Base-by-base conservation (phyloP, 2,888 invertebrate species). In the Ametastegia equiseti region DNA sequence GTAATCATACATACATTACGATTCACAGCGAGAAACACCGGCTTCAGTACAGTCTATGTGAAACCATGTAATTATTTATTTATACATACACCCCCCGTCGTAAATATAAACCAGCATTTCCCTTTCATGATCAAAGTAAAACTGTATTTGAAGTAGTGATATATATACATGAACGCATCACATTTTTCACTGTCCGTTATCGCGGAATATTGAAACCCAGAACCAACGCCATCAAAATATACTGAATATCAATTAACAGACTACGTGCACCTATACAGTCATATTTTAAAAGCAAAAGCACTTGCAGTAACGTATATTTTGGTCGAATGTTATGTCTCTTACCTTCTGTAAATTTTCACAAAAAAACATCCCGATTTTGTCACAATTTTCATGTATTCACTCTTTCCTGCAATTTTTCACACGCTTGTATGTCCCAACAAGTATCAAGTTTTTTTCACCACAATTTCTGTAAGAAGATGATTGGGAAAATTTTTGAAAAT, bases 21-120 rank as follows among this genome's bases (percentile, higher is more conserved):
- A 82, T 83, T 88, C 87, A 84, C 87, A 87, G 86, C 84, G 65
- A 86, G 84, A 85, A 85, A 84, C 78, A 83, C 84, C 85, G 84
- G 86, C 84, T 88, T 84, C 86, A 87, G 88, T 86, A 86, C 84
- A 85, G 86, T 87, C 86, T 86, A 86, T 85, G 83, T 86, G 82
- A 84, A 86, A 85, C 86, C 87, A 84, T 83, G 87, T 88, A 88
- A 88, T 87, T 85, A 84, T 81, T 85, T 86, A 86, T 86, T 87
- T 86, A 83, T 86, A 60, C 80, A 45, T 82, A 60, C 60, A 15
- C 30, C 23, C 30, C 23, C 30, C 30, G 42, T 60, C 30, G 30
- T 30, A 60, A 60, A 54, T 54, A 54, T 54, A 54, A 19, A 54
- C 23, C 54, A 23, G 54, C 23, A 23, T 54, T 54, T 54, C 23